Conservation (phyloP, 2,888 invertebrate genomes). For the Petrophora chlorosata region DNA sequence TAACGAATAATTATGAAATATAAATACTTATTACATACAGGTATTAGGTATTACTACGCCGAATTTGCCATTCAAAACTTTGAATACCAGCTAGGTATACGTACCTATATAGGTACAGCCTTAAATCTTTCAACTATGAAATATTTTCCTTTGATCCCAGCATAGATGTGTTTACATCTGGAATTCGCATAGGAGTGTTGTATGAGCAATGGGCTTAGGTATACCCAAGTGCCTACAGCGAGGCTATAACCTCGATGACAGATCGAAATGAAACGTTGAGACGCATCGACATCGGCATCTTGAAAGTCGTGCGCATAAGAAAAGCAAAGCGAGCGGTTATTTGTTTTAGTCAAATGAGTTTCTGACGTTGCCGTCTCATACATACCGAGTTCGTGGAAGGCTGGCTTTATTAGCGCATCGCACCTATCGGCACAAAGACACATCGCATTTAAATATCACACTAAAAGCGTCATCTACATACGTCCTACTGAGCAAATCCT, state of each 20-base stretch:
- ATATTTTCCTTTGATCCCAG: neutral
- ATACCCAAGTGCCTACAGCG: too few species aligned
- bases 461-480: constrained; percentile 82
- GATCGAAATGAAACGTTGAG: constrained; percentile 58
- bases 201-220: too few species aligned
- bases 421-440: constrained; percentile 61
- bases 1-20: too few species aligned
- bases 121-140: too few species aligned
- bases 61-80: too few species aligned
- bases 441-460: constrained; percentile 77
- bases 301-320: constrained; percentile 62
- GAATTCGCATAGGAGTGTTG: neutral
- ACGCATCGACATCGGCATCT: constrained; percentile 65
- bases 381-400: constrained; percentile 61
- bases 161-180: neutral
- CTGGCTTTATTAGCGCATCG: constrained; percentile 72
- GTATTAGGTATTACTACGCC: too few species aligned
- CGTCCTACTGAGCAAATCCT: constrained; percentile 76
- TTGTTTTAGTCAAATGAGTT: constrained; percentile 81
- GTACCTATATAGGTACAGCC: too few species aligned
- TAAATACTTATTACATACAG: too few species aligned
- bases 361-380: constrained; percentile 65
- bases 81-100: too few species aligned
- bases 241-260: constrained; percentile 29
- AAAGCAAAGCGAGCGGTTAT: constrained; percentile 59